A percentile compares a stretch with the other conserved stretches of the same genome.
Conservation (phyloP, 2,888 invertebrate species). For the Beris morrisii region DNA sequence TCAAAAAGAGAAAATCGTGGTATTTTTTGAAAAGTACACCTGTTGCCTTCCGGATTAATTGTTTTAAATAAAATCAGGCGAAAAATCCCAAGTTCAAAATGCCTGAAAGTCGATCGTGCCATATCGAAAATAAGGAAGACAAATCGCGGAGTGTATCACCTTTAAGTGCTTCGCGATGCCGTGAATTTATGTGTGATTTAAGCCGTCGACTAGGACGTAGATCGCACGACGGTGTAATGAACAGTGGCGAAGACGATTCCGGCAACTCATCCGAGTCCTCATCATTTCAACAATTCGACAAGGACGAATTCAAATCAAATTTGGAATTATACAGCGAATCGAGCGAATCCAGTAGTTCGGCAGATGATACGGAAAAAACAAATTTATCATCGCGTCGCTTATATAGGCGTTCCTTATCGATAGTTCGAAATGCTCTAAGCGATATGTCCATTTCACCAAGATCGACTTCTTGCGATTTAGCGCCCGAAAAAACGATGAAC, state of each 20-base stretch:
- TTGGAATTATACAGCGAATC: conserved; percentile 58
- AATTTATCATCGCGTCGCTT: neutral
- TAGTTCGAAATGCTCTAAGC: conserved; percentile 69
- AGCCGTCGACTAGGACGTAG: conserved; percentile 61
- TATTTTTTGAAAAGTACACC: too few relatives aligned
- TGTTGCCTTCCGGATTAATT: too few relatives aligned
- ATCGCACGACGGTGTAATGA: conserved; percentile 51
- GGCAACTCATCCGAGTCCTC: conserved; percentile 50
- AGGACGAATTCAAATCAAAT: conserved; percentile 45
- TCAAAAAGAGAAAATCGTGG: too few relatives aligned
- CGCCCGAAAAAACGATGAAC: conserved; percentile 42
- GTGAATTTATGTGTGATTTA: conserved; percentile 63
- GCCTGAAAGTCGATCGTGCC: conserved; percentile 28
- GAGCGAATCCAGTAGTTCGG: conserved; percentile 63
- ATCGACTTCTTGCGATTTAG: conserved; percentile 65
- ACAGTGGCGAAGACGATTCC: conserved; percentile 57
- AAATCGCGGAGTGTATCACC: conserved; percentile 40
- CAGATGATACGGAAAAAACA: conserved; percentile 50
- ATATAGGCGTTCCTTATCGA: conserved; percentile 60
- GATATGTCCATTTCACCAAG: conserved; percentile 65
- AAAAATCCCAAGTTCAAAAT: conserved; percentile 5
- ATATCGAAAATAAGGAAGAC: conserved; percentile 17
- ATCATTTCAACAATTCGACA: neutral
- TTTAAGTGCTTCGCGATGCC: conserved; percentile 57
- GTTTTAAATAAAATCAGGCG: too few relatives aligned